These are phyloP conservation scores for Protodeltote pygarga DNA, from an alignment of 2,888 invertebrate species.

Conservation along the genomic window DNA sequence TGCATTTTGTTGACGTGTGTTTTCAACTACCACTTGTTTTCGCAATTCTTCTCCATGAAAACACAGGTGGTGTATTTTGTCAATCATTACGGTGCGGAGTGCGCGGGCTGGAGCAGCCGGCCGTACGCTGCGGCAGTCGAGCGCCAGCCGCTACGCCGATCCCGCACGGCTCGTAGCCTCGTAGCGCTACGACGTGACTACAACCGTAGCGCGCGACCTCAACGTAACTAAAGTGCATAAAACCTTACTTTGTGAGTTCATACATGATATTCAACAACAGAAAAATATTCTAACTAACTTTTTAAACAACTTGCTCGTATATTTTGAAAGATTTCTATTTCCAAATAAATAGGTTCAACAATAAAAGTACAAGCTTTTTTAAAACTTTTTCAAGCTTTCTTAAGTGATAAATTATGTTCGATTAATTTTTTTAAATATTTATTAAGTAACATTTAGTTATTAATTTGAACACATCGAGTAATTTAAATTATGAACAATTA, in stretches of 20 bases:
- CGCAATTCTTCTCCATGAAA: constrained; percentile 64
- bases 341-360: too few species aligned
- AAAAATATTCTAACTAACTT: constrained; percentile 13
- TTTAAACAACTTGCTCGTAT: constrained; percentile 12
- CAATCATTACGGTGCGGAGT: constrained; percentile 76
- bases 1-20: neutral
- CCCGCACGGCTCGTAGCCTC: constrained; percentile 55
- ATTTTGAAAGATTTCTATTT: neutral
- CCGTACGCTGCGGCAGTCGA: constrained; percentile 61
- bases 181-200: constrained; percentile 53
- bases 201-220: constrained; percentile 48
- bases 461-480: too few species aligned
- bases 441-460: too few species aligned
- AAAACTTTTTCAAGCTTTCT: neutral
- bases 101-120: constrained; percentile 54
- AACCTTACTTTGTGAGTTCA: constrained; percentile 40
- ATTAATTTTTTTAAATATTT: too few species aligned
- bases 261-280: constrained; percentile 3
- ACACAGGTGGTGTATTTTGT: constrained; percentile 81
- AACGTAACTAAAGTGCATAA: constrained; percentile 41
- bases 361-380: neutral
- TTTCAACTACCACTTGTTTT: too few species aligned
- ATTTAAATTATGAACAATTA: too few species aligned
- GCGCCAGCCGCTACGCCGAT: constrained; percentile 59
- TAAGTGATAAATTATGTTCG: too few species aligned